Conservation (phyloP, 2,797 vertebrate species). For the Mus minutoides region DNA sequence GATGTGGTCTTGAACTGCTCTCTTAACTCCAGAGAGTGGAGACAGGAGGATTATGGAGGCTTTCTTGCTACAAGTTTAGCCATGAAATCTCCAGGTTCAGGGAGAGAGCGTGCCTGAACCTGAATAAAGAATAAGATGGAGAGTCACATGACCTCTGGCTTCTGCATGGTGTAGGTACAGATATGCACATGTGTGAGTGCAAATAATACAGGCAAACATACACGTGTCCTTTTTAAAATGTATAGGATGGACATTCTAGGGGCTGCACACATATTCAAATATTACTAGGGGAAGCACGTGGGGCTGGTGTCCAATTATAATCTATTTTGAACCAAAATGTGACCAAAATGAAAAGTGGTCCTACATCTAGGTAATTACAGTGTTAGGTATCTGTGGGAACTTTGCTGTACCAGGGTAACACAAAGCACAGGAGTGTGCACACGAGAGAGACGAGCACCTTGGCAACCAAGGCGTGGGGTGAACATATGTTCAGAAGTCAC, state of each 20-base stretch:
- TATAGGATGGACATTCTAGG: neutral
- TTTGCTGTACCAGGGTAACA: neutral
- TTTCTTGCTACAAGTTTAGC: neutral
- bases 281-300: neutral
- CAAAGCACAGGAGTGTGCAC: neutral
- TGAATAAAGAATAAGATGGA: neutral
- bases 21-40: neutral
- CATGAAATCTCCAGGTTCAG: neutral
- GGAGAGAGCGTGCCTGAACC: neutral
- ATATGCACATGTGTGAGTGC: too few species aligned
- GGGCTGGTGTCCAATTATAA: neutral
- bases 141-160: neutral
- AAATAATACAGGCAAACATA: neutral
- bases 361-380: neutral
- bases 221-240: neutral
- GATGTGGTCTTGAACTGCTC: neutral
- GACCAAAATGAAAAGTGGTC: neutral
- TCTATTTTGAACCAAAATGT: constrained; percentile 5
- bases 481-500: neutral
- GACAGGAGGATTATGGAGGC: neutral
- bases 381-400: neutral
- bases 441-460: neutral
- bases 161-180: neutral
- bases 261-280: neutral
- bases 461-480: neutral